Conservation (phyloP, 2,888 invertebrate genomes). For the Bursaphelenchus okinawaensis region DNA sequence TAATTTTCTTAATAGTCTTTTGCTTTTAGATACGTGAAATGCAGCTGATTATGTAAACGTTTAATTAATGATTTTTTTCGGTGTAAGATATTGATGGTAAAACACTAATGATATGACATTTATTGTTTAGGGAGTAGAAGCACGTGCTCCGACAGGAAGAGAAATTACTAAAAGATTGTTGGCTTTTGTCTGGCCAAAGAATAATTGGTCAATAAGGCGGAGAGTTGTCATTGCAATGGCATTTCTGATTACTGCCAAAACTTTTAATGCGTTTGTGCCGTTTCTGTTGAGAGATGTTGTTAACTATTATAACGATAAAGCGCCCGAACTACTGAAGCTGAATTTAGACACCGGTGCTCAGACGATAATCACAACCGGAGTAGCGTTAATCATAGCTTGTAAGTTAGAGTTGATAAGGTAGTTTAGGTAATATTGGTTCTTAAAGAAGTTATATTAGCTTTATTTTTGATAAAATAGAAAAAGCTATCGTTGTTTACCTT, state of each 20-base stretch:
- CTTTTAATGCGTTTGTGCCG: conserved; percentile 84
- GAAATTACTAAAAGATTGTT: conserved; percentile 38
- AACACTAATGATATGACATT: conserved; percentile 4
- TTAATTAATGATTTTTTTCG: neutral
- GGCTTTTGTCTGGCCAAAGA: conserved; percentile 63
- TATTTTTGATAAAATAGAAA: neutral
- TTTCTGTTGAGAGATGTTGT: conserved; percentile 90
- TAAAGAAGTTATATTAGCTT: neutral
- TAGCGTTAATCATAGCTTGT: conserved; percentile 53
- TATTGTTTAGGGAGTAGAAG: conserved; percentile 25
- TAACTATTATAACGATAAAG: conserved; percentile 72
- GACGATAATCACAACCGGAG: conserved; percentile 46
- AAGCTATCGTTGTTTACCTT: conserved; percentile 5
- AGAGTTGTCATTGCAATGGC: conserved; percentile 74
- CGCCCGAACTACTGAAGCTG: conserved; percentile 39
- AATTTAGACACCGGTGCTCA: conserved; percentile 38
- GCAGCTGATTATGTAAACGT: neutral
- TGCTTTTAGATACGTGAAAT: neutral
- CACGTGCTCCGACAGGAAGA: conserved; percentile 29
- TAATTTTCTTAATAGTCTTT: neutral
- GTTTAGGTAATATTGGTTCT: neutral
- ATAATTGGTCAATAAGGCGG: conserved; percentile 70
- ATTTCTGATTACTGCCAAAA: conserved; percentile 62
- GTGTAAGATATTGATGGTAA: neutral
- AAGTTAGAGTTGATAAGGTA: too few species aligned